Conservation (phyloP, 2,797 vertebrate genomes). For the Tauraco hartlaubi region DNA sequence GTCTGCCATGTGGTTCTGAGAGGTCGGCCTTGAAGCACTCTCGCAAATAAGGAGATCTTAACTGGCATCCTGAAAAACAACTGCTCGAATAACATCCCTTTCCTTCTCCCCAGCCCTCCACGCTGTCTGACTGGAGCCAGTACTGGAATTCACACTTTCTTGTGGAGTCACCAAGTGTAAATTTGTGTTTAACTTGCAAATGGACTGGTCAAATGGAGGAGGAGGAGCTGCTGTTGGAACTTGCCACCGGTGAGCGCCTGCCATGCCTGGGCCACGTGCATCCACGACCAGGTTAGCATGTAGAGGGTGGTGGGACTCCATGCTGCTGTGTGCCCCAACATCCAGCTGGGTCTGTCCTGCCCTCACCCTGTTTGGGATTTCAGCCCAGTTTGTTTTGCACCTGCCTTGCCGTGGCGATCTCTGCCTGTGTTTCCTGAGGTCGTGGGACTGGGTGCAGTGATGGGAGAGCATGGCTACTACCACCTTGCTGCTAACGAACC, state of each 20-base stretch:
- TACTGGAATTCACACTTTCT: neutral
- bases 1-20: neutral
- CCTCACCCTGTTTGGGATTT: neutral
- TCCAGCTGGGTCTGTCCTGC: neutral
- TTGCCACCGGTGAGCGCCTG: accelerated
- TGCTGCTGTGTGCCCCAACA: accelerated
- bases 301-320: neutral
- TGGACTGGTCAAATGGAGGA: neutral
- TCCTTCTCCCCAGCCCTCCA: neutral
- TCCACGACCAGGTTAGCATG: accelerated
- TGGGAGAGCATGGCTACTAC: neutral
- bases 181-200: neutral
- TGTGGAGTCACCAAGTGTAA: neutral
- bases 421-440: neutral
- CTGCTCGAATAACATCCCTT: neutral
- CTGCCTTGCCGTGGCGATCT: neutral
- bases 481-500: neutral
- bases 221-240: neutral
- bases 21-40: neutral
- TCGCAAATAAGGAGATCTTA: accelerated
- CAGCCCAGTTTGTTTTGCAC: neutral
- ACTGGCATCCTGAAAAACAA: neutral
- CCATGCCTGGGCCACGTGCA: accelerated
- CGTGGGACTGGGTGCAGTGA: accelerated
- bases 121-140: neutral